Conservation (phyloP, 2,797 vertebrate species). For the Vultur gryphus region DNA sequence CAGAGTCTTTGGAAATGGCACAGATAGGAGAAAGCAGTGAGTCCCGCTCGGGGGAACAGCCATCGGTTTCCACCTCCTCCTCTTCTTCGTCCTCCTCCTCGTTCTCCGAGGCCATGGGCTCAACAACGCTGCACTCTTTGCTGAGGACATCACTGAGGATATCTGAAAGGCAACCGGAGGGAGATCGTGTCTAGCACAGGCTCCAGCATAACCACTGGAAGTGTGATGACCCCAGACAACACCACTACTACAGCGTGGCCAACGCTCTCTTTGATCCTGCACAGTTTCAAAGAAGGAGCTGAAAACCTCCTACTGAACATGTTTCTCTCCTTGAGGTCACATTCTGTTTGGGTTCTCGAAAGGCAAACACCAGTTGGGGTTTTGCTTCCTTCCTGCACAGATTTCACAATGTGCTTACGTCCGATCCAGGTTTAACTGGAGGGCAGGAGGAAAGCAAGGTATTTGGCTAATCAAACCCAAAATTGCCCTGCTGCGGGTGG, state of each 20-base stretch:
- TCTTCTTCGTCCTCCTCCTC: slow-evolving; percentile 67
- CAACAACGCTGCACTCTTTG: slow-evolving; percentile 74
- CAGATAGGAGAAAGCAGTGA: slow-evolving; percentile 85
- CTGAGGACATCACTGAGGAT: slow-evolving; percentile 86
- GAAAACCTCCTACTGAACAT: background rate
- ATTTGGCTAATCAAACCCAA: background rate
- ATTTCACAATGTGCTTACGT: rapidly evolving
- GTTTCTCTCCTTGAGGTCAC: background rate
- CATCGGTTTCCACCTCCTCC: slow-evolving; percentile 65
- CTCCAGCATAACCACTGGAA: background rate
- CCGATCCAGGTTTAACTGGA: rapidly evolving
- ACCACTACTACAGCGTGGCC: rapidly evolving
- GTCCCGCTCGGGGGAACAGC: slow-evolving; percentile 70
- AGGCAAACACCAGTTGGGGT: background rate
- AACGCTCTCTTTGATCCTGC: background rate
- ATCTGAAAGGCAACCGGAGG: slow-evolving; percentile 73
- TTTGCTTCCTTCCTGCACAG: background rate
- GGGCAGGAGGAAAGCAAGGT: background rate
- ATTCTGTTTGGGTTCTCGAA: background rate
- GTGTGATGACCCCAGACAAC: rapidly evolving
- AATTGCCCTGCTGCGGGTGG: rapidly evolving
- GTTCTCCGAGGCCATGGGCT: slow-evolving; percentile 59
- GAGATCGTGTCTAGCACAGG: rapidly evolving
- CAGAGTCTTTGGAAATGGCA: slow-evolving; percentile 81
- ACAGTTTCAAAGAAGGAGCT: background rate